phyloP scores from a whole-genome alignment of 2,888 invertebrate species.

The Lydus trimaculatus region DNA sequence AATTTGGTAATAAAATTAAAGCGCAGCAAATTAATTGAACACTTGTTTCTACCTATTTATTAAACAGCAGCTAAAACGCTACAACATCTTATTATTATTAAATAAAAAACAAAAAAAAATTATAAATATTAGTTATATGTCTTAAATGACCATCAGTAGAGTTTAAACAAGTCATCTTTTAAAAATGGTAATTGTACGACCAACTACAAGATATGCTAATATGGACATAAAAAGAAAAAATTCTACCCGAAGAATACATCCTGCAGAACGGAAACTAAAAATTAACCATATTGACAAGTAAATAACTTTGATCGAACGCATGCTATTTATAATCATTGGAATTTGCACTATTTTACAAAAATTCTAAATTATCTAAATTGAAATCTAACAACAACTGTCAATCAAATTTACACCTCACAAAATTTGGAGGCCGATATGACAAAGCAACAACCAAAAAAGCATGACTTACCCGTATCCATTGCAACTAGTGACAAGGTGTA shows the following conservation, averaged over 20 bases:
- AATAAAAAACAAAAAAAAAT: not conserved
- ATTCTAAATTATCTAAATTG: too few relatives aligned
- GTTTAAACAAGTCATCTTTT: not conserved
- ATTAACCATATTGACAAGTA: too few relatives aligned
- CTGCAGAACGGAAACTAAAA: too few relatives aligned
- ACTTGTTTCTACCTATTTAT: not conserved
- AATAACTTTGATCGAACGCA: constrained; percentile 23
- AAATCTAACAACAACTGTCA: too few relatives aligned
- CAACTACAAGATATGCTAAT: not conserved
- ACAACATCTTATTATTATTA: not conserved
- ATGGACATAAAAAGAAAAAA: not conserved
- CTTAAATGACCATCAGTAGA: not conserved
- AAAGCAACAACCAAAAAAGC: too few relatives aligned
- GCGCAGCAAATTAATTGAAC: constrained; percentile 8
- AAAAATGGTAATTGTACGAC: not conserved
- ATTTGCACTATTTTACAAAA: too few relatives aligned
- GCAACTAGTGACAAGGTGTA: constrained; percentile 88
- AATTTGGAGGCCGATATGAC: too few relatives aligned
- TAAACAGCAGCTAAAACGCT: constrained; percentile 12
- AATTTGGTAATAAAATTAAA: constrained; percentile 14
- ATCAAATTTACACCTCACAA: too few relatives aligned
- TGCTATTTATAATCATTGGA: constrained; percentile 38
- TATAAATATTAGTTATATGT: not conserved
- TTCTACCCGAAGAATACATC: too few relatives aligned
- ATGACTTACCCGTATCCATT: constrained; percentile 88